Conservation (phyloP, 2,113 vertebrate genomes). For the Perca fluviatilis region DNA sequence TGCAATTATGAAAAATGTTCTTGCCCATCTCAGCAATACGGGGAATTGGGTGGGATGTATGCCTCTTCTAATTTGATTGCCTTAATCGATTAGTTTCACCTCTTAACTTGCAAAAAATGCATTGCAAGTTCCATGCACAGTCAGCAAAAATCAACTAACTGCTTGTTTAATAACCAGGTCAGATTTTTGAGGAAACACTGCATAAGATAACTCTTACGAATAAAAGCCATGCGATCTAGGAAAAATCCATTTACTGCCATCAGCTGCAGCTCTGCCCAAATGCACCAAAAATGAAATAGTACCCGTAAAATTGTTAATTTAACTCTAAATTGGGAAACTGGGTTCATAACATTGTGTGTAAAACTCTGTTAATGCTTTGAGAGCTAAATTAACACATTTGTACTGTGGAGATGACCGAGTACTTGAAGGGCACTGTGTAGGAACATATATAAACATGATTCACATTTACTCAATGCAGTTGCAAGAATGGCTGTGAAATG, state of each 20-base stretch:
- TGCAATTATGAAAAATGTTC: constrained; percentile 58
- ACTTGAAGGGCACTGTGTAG: not conserved
- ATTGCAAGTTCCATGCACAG: constrained; percentile 13
- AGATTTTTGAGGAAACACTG: constrained; percentile 10
- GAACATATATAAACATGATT: not conserved
- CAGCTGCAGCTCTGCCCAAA: constrained; percentile 1
- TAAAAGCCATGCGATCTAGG: not conserved
- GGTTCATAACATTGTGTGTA: not conserved
- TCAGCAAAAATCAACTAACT: constrained; percentile 21
- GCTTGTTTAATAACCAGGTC: constrained; percentile 19
- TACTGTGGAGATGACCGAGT: not conserved
- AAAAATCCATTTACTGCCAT: not conserved
- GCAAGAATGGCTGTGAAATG: not conserved
- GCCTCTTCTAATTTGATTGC: constrained; percentile 55
- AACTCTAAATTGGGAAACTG: not conserved
- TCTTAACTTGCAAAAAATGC: constrained; percentile 30
- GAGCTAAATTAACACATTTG: not conserved
- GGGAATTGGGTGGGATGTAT: constrained; percentile 43
- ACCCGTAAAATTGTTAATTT: not conserved
- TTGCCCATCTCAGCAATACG: constrained; percentile 48
- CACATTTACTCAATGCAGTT: not conserved
- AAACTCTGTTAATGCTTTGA: not conserved
- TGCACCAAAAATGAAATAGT: not conserved
- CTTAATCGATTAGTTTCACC: constrained; percentile 59
- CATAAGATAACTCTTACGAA: not conserved